Evolutionary conservation across 2,113 vertebrate genomes (phyloP).

Genomic region (pig (Sus scrofa)): DNA sequence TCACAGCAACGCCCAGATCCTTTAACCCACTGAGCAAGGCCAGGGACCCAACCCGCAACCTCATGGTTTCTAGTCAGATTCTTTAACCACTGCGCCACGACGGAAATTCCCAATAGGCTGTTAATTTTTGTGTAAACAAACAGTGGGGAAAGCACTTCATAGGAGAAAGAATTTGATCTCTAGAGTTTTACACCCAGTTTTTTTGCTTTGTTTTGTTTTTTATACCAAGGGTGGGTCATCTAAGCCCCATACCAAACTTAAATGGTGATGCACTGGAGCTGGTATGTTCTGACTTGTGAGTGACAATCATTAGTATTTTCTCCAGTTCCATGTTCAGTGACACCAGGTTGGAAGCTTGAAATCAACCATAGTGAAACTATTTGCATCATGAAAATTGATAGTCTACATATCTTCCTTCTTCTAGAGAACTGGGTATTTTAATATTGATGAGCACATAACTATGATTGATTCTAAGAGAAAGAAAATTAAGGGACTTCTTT

Average conservation of each 20-base stretch:
- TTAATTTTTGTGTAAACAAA: not conserved
- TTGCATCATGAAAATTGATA: not conserved
- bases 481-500: not conserved
- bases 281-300: not conserved
- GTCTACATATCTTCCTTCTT: not conserved
- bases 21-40: too few species aligned
- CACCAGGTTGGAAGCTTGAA: not conserved
- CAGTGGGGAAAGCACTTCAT: not conserved
- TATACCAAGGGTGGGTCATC: not conserved
- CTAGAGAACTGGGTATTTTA: not conserved
- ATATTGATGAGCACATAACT: not conserved
- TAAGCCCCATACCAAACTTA: not conserved
- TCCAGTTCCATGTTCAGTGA: not conserved
- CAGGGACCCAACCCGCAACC: too few species aligned
- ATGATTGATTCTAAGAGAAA: not conserved
- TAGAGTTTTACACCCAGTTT: not conserved
- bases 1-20: too few species aligned
- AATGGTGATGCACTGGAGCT: not conserved
- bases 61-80: too few species aligned
- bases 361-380: not conserved
- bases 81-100: too few species aligned
- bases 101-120: too few species aligned
- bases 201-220: not conserved
- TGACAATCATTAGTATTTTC: not conserved
- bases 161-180: not conserved